Base-by-base conservation (phyloP, 2,888 invertebrate species). In the Philopedon plagiatum region DNA sequence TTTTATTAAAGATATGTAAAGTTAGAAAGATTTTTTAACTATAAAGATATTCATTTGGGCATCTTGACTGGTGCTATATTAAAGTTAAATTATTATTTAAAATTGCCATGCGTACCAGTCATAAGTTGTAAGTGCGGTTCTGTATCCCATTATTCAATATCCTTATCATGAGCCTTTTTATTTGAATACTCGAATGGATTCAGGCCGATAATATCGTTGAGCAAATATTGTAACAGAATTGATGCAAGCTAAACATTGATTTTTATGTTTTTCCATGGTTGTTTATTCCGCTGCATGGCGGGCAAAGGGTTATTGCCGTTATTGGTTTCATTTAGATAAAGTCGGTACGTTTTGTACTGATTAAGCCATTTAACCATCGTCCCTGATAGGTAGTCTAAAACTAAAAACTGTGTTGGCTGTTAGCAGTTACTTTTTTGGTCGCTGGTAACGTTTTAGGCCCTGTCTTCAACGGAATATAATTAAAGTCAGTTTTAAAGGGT, bases 161-260 rank as follows among this genome's bases (percentile, higher is more conserved):
- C 1, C 29, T 54, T 54, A 54, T 54, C 51, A 2, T 1, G 1
- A 51, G 7, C 29, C 18, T 11, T 54, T 54, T 54, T 54, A 54
- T 54, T 54, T 54, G 51, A 54, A 54, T 54, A 54, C 29, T 54
- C 51, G 29, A 54, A 54, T 54, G 51, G 51, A 29, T 54, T 54
- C 18, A 9, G 18, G 29, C 29, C 51, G 51, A 54, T 54, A 54
- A 54, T 54, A 54, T 54, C 4, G 11, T 29, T 54, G 18, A 54
- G 51, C 7, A 29, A 54, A 54, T 54, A 54, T 54, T 54, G 29
- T 29, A 51, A 29, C 46, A 49, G 19, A 15, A 29, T 11, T 54
- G 51, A 54, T 54, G 51, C 19, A 46, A 46, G 15, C 29, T 54
- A 54, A 54, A 54, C 51, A 54, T 54, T 54, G 29, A 32, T 54